These are phyloP conservation scores for Ciconia stormi DNA, from an alignment of 2,113 vertebrate species.

Conservation along the genomic window DNA sequence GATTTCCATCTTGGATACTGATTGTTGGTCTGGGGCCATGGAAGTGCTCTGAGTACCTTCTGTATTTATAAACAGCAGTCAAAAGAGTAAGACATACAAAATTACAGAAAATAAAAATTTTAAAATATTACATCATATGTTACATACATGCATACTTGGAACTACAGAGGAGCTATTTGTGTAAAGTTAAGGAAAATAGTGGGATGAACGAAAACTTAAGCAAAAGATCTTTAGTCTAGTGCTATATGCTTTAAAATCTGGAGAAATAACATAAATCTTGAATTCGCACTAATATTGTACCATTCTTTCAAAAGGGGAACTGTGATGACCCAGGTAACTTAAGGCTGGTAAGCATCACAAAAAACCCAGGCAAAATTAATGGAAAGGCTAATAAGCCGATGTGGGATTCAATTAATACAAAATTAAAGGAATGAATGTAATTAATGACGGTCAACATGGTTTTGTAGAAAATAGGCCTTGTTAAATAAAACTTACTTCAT, in stretches of 20 bases:
- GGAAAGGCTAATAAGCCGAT: slow-evolving; percentile 26
- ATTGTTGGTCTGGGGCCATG: background rate
- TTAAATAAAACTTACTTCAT: slow-evolving; percentile 42
- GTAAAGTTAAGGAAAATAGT: background rate
- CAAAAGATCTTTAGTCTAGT: background rate
- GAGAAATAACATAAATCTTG: background rate
- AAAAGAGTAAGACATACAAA: background rate
- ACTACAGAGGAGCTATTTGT: background rate
- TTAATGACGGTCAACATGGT: slow-evolving; percentile 45
- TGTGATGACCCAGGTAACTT: background rate
- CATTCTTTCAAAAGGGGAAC: background rate
- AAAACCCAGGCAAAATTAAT: slow-evolving; percentile 26
- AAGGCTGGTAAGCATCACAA: background rate
- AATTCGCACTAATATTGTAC: background rate
- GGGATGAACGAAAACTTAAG: background rate
- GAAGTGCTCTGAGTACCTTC: background rate
- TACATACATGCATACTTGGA: background rate
- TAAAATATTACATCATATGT: background rate
- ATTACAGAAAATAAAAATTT: background rate
- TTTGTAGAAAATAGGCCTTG: slow-evolving; percentile 37
- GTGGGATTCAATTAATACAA: slow-evolving; percentile 44
- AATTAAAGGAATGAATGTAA: slow-evolving; percentile 49
- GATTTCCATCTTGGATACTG: background rate
- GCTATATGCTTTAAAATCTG: background rate
- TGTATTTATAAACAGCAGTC: background rate